Evolutionary conservation across 2,888 invertebrate genomes (phyloP), one percentile per base, ranked within the genome.

Genomic region (Neocrepidodera transversa): DNA sequence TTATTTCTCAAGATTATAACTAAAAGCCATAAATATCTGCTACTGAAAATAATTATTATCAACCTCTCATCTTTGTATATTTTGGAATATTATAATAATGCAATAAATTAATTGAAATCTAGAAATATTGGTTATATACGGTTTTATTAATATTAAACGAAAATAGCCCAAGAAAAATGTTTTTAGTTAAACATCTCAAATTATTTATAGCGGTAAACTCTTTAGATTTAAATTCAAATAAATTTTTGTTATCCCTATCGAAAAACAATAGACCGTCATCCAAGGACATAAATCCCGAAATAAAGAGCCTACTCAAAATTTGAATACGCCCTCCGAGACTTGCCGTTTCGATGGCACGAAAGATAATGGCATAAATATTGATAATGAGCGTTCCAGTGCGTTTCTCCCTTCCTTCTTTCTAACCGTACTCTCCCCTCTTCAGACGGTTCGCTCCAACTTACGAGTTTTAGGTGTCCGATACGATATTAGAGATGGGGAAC

Each of bases 321-420:
- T 61, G 55, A 64, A 61, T 56, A 58, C 53, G 49, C 60, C 57
- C 60, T 14, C 38, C 23, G 53, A 54, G 53, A 63, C 51, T n/a
- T 59, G 62, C 28, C 56, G 56, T 62, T 63, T 57, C 54, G 58
- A 66, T 58, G 50, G 55, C 51, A 60, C 60, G 55, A 42, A 48
- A 60, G 57, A 62, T 64, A 62, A 63, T 64, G 61, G 59, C 64
- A 64, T 63, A 63, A 66, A 62, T 63, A 64, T 64, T 64, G 66
- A 62, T 66, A 66, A 66, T 66, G 61, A 64, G 64, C 66, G 60
- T 66, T 45, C 23, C 62, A 62, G 64, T 60, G 64, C 59, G 61
- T 62, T 58, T 45, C 59, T 50, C 55, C 42, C 48, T 50, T 52
- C 49, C 51, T 26, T 45, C 51, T 40, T 30, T 45, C 45, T n/a